Evolutionary conservation across 2,888 invertebrate genomes (phyloP), one percentile per base, ranked within the genome.

Genomic region (Amphimallon solstitiale): DNA sequence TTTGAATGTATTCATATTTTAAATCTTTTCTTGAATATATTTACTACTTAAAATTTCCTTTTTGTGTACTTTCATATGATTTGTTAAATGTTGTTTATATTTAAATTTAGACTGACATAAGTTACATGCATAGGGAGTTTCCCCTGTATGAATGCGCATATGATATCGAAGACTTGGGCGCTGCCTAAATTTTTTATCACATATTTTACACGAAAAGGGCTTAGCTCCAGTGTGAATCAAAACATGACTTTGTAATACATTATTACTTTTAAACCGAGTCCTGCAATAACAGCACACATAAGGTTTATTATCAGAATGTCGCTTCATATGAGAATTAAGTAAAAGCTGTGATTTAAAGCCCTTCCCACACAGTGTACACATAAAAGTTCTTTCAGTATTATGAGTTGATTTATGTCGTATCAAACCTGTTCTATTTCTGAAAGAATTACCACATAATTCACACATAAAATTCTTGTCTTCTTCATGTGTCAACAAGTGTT

Each of bases 131-230:
- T 23, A 59, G 1, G 56, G 56, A 5, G 40, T 51, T 21, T 62
- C 40, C 5, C 49, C 40, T 1, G 40, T 62, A 14, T 62, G 62
- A 6, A 46, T 49, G 7, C 51, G 12, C 49, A 37, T 19, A 40
- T 62, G 62, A n/a, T 21, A 14, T n/a, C 38, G n/a, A 9, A 48
- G n/a, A 37, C 37, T 17, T 9, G 48, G 15, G 4, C 37, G 37
- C 21, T 62, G 62, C 10, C 48, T 40, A 40, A 62, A 62, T 12
- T 2, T 14, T 17, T 62, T 62, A 15, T 29, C 62, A 7, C 62
- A 62, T 12, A 49, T 38, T 21, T 62, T 23, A 23, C 62, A 62
- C 5, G 51, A 10, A 6, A 35, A 51, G 1, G 48, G 49, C 40
- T 51, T 49, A 2, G 10, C 49, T 1, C 43, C 51, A 2, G 46